phyloP scores from a whole-genome alignment of 2,888 invertebrate species.

The Diadegma fenestrale region DNA sequence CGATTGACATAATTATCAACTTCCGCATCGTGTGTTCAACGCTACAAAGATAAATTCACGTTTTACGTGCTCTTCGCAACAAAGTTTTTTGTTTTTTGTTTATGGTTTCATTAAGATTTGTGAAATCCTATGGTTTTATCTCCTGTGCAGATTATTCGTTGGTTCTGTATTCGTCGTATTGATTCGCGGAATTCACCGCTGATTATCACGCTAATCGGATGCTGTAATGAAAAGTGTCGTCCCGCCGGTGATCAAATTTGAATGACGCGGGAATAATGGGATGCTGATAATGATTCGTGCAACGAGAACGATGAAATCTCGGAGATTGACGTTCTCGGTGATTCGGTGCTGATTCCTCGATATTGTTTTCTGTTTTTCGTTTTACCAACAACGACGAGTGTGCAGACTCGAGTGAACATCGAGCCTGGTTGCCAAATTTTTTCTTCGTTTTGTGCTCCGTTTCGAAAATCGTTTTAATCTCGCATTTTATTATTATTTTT shows the following conservation, averaged over 20 bases:
- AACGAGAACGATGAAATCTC: not conserved
- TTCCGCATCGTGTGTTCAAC: not conserved
- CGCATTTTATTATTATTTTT: not conserved
- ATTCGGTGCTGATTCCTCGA: constrained; percentile 20
- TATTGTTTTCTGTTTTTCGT: not conserved
- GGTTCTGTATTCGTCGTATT: not conserved
- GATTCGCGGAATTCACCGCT: not conserved
- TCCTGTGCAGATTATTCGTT: not conserved
- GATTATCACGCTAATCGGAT: constrained; percentile 1
- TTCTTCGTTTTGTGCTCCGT: constrained; percentile 19
- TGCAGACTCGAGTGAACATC: constrained; percentile 43
- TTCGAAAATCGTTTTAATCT: not conserved
- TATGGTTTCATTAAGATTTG: not conserved
- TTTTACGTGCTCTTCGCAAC: not conserved
- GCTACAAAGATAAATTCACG: not conserved
- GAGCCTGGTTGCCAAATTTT: not conserved
- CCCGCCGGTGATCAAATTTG: not conserved
- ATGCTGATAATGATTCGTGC: constrained; percentile 36
- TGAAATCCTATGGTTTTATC: constrained; percentile 1
- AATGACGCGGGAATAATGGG: constrained; percentile 3
- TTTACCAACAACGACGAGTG: not conserved
- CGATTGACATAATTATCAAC: not conserved
- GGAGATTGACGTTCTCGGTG: constrained; percentile 24
- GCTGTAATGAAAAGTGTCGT: not conserved
- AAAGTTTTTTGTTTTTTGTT: constrained; percentile 4